Base-by-base conservation (phyloP, 1,140 invertebrate species). In the Trachymyrmex cornetzi region DNA sequence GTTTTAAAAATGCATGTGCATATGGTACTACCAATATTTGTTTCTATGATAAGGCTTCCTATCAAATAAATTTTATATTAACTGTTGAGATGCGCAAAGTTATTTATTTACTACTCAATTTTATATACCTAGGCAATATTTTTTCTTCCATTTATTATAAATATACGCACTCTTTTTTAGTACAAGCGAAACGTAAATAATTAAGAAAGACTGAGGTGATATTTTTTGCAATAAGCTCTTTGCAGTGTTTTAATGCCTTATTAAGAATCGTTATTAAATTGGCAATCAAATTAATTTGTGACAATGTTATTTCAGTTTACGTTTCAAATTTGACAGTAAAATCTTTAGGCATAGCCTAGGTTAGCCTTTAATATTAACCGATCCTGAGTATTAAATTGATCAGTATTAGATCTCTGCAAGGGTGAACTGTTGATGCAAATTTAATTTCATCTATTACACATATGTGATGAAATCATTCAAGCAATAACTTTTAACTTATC, bases 401-500 rank as follows among this genome's bases (percentile, higher is more conserved):
- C 34, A 38, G 7, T 44, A 11, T 44, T 44, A 44, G 38, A 44
- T 11, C 9, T 44, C 38, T 12, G 7, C 9, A 44, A 44, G 38
- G 38, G 9, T 44, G 38, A 66, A n/a, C 2, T 5, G 22, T 24
- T 27, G 34, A 57, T 24, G n/a, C 24, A 80, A 79, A 27, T 38
- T n/a, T 5, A 48, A 80, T 34, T 34, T 34, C 30, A 34, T 53
- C 38, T 38, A n/a, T 38, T 44, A 44, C 44, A 44, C 34, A 24
- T 38, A 22, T 14, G 22, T 71, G 44, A 27, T 71, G 22, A 72
- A 72, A 72, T 53, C 53, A 30, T 72, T 72, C 22, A 19, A 22
- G 19, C 34, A 38, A 38, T 38, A 38, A 38, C 7, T 38, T 38
- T 38, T 12, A 14, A 11, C 38, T 57, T 57, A 57, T 57, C 22